Percentiles rank a stretch among this genome's conserved stretches.
phyloP scores from a whole-genome alignment of 1,140 invertebrate genomes.

The Marisa cornuarietis region DNA sequence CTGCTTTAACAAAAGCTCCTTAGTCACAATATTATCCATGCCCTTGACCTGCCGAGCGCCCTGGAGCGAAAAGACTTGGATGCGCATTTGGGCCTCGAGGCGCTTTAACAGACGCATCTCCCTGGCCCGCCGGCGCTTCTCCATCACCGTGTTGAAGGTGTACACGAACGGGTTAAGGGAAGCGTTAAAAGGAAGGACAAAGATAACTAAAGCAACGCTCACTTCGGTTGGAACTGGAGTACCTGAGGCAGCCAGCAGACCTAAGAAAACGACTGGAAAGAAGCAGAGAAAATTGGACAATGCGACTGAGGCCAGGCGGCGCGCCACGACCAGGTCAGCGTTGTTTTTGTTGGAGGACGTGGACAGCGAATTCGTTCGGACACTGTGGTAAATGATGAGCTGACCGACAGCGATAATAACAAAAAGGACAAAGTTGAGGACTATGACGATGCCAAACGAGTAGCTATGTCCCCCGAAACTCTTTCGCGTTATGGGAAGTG shows the following conservation, averaged over 20 bases:
- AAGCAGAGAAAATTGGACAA: slow-evolving; percentile 28
- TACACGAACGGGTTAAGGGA: slow-evolving; percentile 42
- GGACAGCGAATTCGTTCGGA: slow-evolving; percentile 14
- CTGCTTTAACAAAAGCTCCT: no score
- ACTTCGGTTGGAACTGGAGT: slow-evolving; percentile 31
- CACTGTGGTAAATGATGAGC: slow-evolving; percentile 28
- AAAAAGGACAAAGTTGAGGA: slow-evolving; percentile 35
- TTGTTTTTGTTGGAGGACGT: not conserved
- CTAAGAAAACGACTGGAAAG: slow-evolving; percentile 18
- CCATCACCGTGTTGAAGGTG: slow-evolving; percentile 22
- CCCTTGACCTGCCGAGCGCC: no score
- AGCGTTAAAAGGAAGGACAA: slow-evolving; percentile 38
- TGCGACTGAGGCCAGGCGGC: slow-evolving; percentile 21
- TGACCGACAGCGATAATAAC: slow-evolving; percentile 36
- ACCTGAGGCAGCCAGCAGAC: slow-evolving; percentile 30
- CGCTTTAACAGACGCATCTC: not conserved
- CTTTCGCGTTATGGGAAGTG: slow-evolving; percentile 32
- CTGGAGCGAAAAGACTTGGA: no score
- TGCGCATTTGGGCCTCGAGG: no score
- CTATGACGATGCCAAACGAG: slow-evolving; percentile 31
- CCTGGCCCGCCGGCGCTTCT: not conserved
- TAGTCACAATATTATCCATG: no score
- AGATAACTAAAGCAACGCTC: slow-evolving; percentile 34
- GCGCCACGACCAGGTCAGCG: slow-evolving; percentile 28
- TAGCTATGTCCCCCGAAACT: slow-evolving; percentile 30